phyloP scores from a whole-genome alignment of 2,888 invertebrate species.

The Nebria salina region DNA sequence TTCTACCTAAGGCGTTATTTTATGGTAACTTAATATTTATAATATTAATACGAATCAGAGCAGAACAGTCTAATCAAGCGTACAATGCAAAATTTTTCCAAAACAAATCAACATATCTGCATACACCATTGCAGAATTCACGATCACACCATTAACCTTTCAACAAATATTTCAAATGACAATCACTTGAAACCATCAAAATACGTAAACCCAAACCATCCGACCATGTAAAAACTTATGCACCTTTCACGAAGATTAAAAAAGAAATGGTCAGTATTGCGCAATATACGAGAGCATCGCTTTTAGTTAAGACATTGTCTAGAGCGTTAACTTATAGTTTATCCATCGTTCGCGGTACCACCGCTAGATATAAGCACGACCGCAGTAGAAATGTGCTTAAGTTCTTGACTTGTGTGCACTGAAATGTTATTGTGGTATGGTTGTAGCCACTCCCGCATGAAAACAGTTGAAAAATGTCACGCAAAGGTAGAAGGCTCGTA shows the following conservation, averaged over 20 bases:
- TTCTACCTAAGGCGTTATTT: not conserved
- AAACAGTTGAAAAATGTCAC: conserved; percentile 47
- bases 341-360: conserved; percentile 19
- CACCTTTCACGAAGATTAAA: conserved; percentile 10
- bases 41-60: conserved; percentile 4
- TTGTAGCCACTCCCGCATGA: conserved; percentile 42
- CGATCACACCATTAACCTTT: conserved; percentile 42
- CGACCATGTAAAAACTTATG: conserved; percentile 14
- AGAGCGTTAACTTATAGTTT: conserved; percentile 38
- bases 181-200: conserved; percentile 3
- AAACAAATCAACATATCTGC: conserved; percentile 24
- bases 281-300: conserved; percentile 26
- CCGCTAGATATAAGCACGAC: conserved; percentile 7
- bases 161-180: not conserved
- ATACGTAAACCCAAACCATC: conserved; percentile 14
- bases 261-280: conserved; percentile 12
- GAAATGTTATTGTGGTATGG: conserved; percentile 33
- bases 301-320: conserved; percentile 45
- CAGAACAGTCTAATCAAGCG: not conserved
- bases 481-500: conserved; percentile 28
- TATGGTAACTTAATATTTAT: not conserved
- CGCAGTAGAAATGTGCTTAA: not conserved
- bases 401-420: not conserved
- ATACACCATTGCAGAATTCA: conserved; percentile 33
- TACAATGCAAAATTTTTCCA: not conserved